A percentile compares a stretch with the other conserved stretches of the same genome.
These are phyloP conservation scores for Priocnemis perturbator DNA, from an alignment of 2,888 invertebrate species.

Conservation along the genomic window DNA sequence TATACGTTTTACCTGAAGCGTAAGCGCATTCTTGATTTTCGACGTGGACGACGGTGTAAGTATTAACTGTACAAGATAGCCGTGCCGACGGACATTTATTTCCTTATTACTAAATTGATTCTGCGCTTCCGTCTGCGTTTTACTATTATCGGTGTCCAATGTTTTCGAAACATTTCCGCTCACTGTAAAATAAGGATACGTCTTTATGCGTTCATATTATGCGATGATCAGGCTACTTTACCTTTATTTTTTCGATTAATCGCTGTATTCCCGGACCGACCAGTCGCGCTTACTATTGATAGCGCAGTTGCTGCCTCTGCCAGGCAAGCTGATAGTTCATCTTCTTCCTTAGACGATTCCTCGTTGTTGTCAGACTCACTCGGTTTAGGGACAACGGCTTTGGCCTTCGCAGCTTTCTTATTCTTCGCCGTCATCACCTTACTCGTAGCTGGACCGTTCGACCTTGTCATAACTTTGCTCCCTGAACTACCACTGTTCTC, in stretches of 20 bases:
- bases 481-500: conserved; percentile 23
- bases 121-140: conserved; percentile 57
- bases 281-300: conserved; percentile 58
- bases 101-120: conserved; percentile 75
- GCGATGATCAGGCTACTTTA: conserved; percentile 30
- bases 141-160: conserved; percentile 54
- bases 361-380: conserved; percentile 50
- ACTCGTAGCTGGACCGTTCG: conserved; percentile 51
- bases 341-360: conserved; percentile 60
- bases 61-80: conserved; percentile 81
- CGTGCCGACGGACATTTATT: conserved; percentile 78
- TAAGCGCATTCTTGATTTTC: conserved; percentile 80
- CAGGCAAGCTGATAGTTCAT: conserved; percentile 70
- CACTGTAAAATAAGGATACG: conserved; percentile 45
- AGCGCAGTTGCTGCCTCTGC: conserved; percentile 72
- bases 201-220: background rate
- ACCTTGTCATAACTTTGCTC: conserved; percentile 56
- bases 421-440: conserved; percentile 59
- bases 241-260: conserved; percentile 63
- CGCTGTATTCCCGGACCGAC: conserved; percentile 51
- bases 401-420: conserved; percentile 62
- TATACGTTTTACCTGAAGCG: conserved; percentile 77
- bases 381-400: conserved; percentile 57
- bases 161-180: conserved; percentile 47
- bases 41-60: conserved; percentile 79